Percentiles rank a stretch among this genome's conserved stretches.
These are phyloP conservation scores for Dasypus novemcinctus DNA, from an alignment of 2,113 vertebrate species.

Conservation along the genomic window DNA sequence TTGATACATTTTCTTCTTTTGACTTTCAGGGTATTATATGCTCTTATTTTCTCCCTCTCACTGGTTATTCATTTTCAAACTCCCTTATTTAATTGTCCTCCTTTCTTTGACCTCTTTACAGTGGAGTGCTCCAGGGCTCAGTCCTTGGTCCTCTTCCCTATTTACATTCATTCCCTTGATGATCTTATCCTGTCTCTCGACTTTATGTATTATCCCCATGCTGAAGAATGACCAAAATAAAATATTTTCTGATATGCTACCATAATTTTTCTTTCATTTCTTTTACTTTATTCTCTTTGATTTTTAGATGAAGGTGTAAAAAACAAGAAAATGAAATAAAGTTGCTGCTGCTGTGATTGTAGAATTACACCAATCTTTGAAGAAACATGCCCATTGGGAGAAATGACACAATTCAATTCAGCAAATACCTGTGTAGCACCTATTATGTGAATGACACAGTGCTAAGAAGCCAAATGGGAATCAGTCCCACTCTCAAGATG, in stretches of 20 bases:
- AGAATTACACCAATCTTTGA: constrained; percentile 41
- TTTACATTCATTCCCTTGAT: neutral
- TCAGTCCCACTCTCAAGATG: neutral
- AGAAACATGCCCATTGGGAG: constrained; percentile 22
- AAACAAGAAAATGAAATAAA: constrained; percentile 52
- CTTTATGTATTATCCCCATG: neutral
- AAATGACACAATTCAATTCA: constrained; percentile 27
- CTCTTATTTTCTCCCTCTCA: neutral
- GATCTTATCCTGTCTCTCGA: neutral
- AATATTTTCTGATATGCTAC: neutral
- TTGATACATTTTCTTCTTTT: neutral
- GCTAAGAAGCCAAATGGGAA: constrained; percentile 38
- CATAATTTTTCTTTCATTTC: neutral
- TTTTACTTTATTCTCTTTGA: neutral
- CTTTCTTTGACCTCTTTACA: neutral
- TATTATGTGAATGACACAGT: neutral
- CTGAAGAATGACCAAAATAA: neutral
- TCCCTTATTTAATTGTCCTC: neutral
- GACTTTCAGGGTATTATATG: neutral
- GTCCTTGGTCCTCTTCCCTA: neutral
- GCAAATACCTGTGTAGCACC: neutral
- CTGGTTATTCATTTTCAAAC: neutral
- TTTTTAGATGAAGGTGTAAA: neutral
- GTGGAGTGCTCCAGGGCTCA: neutral
- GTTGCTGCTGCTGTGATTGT: constrained; percentile 18